Conservation (phyloP, 2,888 invertebrate genomes). For the Conchocele bisecta region DNA sequence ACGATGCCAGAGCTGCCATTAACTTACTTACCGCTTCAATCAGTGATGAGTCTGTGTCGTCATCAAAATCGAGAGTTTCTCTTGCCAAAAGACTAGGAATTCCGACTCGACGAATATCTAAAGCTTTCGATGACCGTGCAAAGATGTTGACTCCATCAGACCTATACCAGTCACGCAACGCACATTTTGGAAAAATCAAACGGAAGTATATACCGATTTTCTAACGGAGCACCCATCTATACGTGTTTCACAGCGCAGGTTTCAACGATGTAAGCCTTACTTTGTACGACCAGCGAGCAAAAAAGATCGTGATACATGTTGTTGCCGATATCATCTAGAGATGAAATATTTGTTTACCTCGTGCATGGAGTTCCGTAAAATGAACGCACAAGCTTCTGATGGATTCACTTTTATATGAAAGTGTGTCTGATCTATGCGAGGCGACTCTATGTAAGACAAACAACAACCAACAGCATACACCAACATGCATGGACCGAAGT, state of each 20-base stretch:
- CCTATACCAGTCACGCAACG: not conserved
- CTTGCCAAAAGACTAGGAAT: not conserved
- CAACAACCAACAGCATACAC: not conserved
- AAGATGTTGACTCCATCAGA: no score
- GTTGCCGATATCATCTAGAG: constrained; percentile 22
- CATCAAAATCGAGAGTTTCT: no score
- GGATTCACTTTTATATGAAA: no score
- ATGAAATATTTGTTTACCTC: constrained; percentile 7
- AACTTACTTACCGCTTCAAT: not conserved
- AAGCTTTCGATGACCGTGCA: no score
- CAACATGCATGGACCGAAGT: not conserved
- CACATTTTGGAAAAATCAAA: constrained; percentile 20
- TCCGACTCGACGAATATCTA: no score
- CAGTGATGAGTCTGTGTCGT: no score
- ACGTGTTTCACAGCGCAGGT: constrained; percentile 15
- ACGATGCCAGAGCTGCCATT: not conserved
- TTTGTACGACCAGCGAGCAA: constrained; percentile 3
- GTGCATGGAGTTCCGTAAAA: no score
- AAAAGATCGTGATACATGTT: constrained; percentile 25
- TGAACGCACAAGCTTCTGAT: no score
- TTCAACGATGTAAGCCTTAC: constrained; percentile 26
- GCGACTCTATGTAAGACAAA: not conserved
- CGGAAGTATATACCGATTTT: constrained; percentile 22
- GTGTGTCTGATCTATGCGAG: no score
- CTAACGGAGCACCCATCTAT: constrained; percentile 8